Conservation (phyloP, 2,888 invertebrate genomes). For the Choristoneura rosaceana region DNA sequence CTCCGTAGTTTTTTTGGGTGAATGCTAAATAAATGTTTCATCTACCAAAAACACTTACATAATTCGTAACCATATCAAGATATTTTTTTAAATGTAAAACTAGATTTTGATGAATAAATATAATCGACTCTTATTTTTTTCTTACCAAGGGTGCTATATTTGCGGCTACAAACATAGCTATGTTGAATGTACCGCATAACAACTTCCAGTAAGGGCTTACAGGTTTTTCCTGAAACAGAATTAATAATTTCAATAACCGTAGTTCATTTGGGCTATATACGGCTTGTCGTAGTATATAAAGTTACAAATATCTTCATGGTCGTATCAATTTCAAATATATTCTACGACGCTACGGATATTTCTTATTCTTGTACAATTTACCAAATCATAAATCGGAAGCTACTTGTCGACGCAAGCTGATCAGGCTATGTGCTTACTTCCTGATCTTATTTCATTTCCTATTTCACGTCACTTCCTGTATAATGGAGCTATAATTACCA, state of each 20-base stretch:
- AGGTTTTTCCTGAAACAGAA: constrained; percentile 66
- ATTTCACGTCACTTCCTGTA: constrained; percentile 36
- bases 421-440: constrained; percentile 21
- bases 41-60: neutral
- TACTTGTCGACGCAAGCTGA: constrained; percentile 12
- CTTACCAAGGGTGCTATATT: constrained; percentile 74
- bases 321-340: too few relatives aligned
- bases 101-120: neutral
- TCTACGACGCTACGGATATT: neutral
- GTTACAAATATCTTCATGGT: too few relatives aligned
- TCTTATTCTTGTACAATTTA: neutral
- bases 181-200: constrained; percentile 71
- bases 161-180: constrained; percentile 68
- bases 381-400: neutral
- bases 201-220: constrained; percentile 73
- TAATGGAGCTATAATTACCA: constrained; percentile 13
- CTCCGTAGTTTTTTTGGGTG: too few relatives aligned
- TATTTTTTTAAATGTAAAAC: neutral
- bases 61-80: neutral
- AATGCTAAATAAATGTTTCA: too few relatives aligned
- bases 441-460: constrained; percentile 38
- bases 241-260: constrained; percentile 8
- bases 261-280: neutral
- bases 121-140: neutral
- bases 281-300: too few relatives aligned